Percentiles rank a stretch among this genome's conserved stretches.
phyloP scores from a whole-genome alignment of 2,888 invertebrate genomes.

The Asteroscopus sphinx region DNA sequence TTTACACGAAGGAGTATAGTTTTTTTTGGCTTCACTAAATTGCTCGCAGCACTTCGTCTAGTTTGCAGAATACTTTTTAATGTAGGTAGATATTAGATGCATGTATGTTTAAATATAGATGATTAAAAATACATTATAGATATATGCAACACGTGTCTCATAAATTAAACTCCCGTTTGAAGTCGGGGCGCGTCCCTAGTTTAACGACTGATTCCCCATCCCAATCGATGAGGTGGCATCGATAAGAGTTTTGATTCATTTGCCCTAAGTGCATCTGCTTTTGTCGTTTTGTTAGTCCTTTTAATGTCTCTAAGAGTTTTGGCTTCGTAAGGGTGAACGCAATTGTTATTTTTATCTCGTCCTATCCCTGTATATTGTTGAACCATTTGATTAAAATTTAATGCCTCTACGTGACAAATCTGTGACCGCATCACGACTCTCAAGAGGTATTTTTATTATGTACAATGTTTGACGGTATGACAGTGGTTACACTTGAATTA shows the following conservation, averaged over 20 bases:
- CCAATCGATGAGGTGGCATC: conserved; percentile 63
- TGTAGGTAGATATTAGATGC: too few species aligned
- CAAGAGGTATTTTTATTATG: too few species aligned
- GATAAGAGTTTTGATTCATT: conserved; percentile 68
- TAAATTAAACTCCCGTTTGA: conserved; percentile 9
- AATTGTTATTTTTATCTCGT: conserved; percentile 25
- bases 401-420: background rate
- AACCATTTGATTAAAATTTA: conserved; percentile 9
- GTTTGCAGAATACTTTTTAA: too few species aligned
- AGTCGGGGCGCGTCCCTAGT: conserved; percentile 11
- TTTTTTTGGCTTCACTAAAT: too few species aligned
- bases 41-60: too few species aligned
- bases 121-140: too few species aligned
- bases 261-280: conserved; percentile 51
- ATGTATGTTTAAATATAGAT: background rate
- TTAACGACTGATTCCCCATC: conserved; percentile 48
- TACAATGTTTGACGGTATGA: too few species aligned
- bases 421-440: background rate
- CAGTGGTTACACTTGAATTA: too few species aligned
- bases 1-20: too few species aligned
- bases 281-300: conserved; percentile 32
- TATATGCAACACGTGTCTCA: background rate
- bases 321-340: conserved; percentile 14
- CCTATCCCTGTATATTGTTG: background rate
- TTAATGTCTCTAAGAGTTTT: conserved; percentile 34